Evolutionary conservation across 1,140 invertebrate genomes (phyloP), one percentile per base, ranked within the genome.

Genomic region (Drosophila nigromelanica): DNA sequence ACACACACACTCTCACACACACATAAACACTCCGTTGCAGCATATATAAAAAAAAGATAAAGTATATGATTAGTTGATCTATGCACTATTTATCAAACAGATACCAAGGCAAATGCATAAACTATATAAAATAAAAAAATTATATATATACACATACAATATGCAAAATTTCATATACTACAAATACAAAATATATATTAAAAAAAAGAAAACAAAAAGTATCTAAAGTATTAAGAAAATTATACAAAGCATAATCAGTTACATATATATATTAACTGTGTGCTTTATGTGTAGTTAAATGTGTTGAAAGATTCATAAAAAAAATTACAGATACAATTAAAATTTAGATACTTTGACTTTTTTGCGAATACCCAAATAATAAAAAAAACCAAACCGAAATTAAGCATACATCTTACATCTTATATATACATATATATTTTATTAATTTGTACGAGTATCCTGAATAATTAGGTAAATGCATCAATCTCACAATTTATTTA

Each of bases 401-500:
- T 80, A 70, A 80, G 73, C 77, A 76, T 66, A 80, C 15, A 45
- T 50, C 40, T 64, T 69, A 73, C 81, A 39, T 70, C 60, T 55
- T 85, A 69, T 79, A 33, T 33, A 33, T 2, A 33, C 2, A 33
- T 67, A 58, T 50, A 56, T 35, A 74, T 43, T 40, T 59, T 73
- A 60, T 86, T 86, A 81, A 76, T 87, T 89, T 89, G 72, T 86
- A 87, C 43, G 50, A 58, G 37, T 69, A 73, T 60, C 77, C 74
- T 69, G 78, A 81, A 78, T 75, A 73, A 62, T 69, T 60, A 68
- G 56, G 47, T 47, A 63, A 82, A 62, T 76, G 79, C 82, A 87
- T 82, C 76, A 89, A 78, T 89, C 82, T 79, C 82, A 87, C 82
- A 78, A 89, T 75, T 87, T 89, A 89, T 87, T 87, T 87, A 87